A percentile compares a stretch with the other conserved stretches of the same genome.
These are phyloP conservation scores for Poecilobothrus nobilitatus DNA, from an alignment of 2,888 invertebrate species.

Conservation along the genomic window DNA sequence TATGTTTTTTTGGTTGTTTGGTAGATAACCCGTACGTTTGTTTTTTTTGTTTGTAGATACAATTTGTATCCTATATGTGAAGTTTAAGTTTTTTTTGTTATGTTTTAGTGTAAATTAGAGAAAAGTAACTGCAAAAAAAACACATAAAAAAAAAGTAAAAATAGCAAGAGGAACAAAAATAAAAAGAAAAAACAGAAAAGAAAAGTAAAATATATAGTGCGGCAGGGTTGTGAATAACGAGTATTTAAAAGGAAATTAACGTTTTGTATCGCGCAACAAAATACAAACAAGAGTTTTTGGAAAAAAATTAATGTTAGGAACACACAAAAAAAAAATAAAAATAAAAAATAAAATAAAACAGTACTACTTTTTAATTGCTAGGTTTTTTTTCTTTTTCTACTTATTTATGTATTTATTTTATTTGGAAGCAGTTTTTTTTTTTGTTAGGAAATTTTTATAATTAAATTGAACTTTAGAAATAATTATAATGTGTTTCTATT, in stretches of 20 bases:
- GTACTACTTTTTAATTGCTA: too few species aligned
- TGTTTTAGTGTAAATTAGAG: background rate
- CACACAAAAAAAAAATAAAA: background rate
- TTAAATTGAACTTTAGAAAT: too few species aligned
- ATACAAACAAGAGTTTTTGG: background rate
- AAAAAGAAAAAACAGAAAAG: background rate
- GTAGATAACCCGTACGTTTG: background rate
- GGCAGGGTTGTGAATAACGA: background rate
- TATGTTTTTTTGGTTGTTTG: background rate
- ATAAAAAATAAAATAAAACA: background rate
- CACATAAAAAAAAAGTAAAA: background rate
- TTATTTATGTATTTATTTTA: too few species aligned
- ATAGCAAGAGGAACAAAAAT: background rate
- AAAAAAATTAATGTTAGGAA: background rate
- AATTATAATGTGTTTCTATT: too few species aligned
- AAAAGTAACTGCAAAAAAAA: background rate
- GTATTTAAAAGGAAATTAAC: constrained; percentile 1
- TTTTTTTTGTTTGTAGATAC: background rate
- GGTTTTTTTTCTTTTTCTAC: too few species aligned
- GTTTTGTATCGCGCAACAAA: background rate
- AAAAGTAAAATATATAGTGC: background rate
- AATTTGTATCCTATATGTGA: background rate
- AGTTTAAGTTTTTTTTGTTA: background rate
- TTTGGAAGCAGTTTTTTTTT: too few species aligned
- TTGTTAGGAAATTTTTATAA: too few species aligned